These are phyloP conservation scores for Biston stratarius DNA, from an alignment of 2,888 invertebrate species.

Conservation along the genomic window DNA sequence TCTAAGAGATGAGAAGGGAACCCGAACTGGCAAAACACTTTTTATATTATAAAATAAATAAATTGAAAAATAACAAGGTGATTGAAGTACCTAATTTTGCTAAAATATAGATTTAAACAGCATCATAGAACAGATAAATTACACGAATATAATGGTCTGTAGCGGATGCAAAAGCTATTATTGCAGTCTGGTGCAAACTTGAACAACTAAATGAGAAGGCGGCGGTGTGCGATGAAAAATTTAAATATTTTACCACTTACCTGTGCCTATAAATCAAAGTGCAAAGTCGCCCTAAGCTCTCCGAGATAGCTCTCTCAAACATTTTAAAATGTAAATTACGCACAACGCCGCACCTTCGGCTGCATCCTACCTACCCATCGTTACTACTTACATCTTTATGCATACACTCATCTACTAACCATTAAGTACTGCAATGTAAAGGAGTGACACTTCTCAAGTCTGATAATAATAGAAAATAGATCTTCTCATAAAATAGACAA, in stretches of 20 bases:
- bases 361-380: slow-evolving; percentile 1
- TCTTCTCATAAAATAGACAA: no score
- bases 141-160: slow-evolving; percentile 21
- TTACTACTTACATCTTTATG: neutral
- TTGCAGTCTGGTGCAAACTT: slow-evolving; percentile 66
- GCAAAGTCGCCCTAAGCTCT: slow-evolving; percentile 81
- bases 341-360: slow-evolving; percentile 53
- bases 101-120: slow-evolving; percentile 8
- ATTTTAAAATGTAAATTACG: slow-evolving; percentile 84
- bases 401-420: neutral
- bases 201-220: slow-evolving; percentile 57
- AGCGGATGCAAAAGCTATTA: slow-evolving; percentile 56
- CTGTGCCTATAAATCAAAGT: slow-evolving; percentile 82
- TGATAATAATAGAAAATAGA: no score
- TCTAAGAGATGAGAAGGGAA: no score
- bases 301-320: slow-evolving; percentile 72
- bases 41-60: no score
- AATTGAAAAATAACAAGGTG: neutral
- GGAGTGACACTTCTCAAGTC: no score
- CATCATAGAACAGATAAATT: slow-evolving; percentile 27
- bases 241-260: slow-evolving; percentile 84
- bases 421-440: no score
- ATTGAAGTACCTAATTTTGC: neutral
- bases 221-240: slow-evolving; percentile 62
- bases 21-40: no score